Base-by-base conservation (phyloP, 2,797 vertebrate genomes). In the Takifugu rubripes region DNA sequence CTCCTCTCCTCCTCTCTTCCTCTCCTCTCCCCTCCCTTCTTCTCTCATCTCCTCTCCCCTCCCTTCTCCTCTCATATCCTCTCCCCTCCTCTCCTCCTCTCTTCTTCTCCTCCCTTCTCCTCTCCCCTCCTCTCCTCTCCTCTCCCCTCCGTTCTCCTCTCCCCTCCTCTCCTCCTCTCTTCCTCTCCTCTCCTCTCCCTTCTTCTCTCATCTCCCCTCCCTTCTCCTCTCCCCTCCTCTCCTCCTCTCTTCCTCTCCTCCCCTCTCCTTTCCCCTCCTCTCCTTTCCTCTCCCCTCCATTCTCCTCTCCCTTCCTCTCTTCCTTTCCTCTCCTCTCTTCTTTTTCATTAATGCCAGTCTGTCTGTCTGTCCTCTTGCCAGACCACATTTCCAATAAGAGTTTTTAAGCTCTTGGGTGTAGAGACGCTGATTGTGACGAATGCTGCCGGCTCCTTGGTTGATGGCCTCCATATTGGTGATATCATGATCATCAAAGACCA, bases 401-500 rank as follows among this genome's bases (percentile, higher is more conserved):
- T 94, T 31, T 93, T 93, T 64, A 92, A 90, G 60, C 79, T 93
- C 55, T 42, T 94, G 73, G 93, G 92, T 2, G 89, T 93, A 26
- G 85, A 93, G 72, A 92, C 88, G 10, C 71, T 94, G 71, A 85
- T 94, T 0, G 92, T 94, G 47, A 93, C 92, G 0, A 94, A 94
- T 4, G 93, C 93, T 5, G 93, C 93, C 0, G 92, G 93, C 27
- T 90, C 91, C 54, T 70, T 94, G 81, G 86, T 90, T 0, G 90
- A 93, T 17, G 78, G 66, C 11, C 87, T 92, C 70, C 81, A 62
- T 11, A 79, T 87, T 5, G 93, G 93, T 47, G 92, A 94, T 77
- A 87, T 94, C 75, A 94, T 94, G 93, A 83, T 94, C 68, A 92
- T 94, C 77, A 89, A 87, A 70, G 93, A 94, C 70, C 93, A 94